These are phyloP conservation scores for Lacerta bilineata DNA, from an alignment of 2,797 vertebrate species.

Conservation along the genomic window DNA sequence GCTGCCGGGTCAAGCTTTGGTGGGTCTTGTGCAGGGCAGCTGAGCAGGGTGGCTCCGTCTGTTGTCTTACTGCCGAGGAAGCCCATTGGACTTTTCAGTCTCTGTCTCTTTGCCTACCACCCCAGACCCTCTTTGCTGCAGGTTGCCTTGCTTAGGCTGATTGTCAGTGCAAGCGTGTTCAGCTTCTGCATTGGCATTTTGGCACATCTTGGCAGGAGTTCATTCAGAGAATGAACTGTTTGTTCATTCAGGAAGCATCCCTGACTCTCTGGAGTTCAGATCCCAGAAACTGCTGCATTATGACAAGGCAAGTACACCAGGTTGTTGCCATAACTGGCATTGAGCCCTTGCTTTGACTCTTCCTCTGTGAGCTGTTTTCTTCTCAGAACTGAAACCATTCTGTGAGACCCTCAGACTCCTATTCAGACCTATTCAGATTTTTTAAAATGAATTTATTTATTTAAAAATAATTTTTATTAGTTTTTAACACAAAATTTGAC, in stretches of 20 bases:
- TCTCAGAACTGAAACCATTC: constrained; percentile 20
- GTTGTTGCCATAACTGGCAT: constrained; percentile 62
- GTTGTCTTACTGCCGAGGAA: background rate
- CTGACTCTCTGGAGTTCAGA: constrained; percentile 42
- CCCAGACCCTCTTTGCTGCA: constrained; percentile 34
- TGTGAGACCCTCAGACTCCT: constrained; percentile 13
- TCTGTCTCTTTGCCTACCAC: constrained; percentile 25
- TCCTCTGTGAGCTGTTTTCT: constrained; percentile 29
- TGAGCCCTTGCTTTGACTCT: constrained; percentile 45
- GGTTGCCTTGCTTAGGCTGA: constrained; percentile 36
- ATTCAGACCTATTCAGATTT: background rate
- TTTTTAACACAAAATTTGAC: no score
- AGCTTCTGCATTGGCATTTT: constrained; percentile 31
- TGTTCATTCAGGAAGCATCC: constrained; percentile 53
- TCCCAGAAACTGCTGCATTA: constrained; percentile 64
- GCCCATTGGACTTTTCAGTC: background rate
- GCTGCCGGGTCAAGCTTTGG: background rate
- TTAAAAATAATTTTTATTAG: no score
- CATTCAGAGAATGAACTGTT: constrained; percentile 10
- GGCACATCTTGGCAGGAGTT: background rate
- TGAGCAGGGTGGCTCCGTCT: background rate
- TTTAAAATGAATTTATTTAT: no score
- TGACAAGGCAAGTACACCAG: constrained; percentile 64
- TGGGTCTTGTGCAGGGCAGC: background rate
- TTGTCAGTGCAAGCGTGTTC: constrained; percentile 42